Percentiles rank a stretch among this genome's conserved stretches.
These are phyloP conservation scores for Nerophis lumbriciformis DNA, from an alignment of 2,113 vertebrate genomes.

Conservation along the genomic window DNA sequence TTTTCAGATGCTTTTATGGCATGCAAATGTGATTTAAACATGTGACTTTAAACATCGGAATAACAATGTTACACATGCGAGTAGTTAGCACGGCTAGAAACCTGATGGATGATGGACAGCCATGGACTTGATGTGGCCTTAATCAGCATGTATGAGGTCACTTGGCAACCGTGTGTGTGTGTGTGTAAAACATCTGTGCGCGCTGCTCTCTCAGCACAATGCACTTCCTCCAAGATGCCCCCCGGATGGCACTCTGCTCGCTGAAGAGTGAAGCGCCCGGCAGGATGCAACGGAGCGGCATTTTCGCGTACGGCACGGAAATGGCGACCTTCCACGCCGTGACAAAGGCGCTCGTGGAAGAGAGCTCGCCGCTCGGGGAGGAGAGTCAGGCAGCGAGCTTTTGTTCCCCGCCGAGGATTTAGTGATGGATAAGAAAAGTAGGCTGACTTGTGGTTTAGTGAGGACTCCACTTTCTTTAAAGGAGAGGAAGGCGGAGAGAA, in stretches of 20 bases:
- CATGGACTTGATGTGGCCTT: not conserved
- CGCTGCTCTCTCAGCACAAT: conserved; percentile 32
- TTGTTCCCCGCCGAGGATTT: conserved; percentile 29
- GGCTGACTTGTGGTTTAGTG: conserved; percentile 30
- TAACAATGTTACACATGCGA: no score
- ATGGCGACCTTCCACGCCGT: conserved; percentile 19
- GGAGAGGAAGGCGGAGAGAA: conserved; percentile 15
- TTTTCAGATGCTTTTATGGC: no score
- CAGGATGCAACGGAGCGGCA: conserved; percentile 30
- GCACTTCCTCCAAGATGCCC: conserved; percentile 48
- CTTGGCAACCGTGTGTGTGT: not conserved
- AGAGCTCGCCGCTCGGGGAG: conserved; percentile 28
- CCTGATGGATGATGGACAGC: not conserved
- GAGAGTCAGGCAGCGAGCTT: conserved; percentile 44
- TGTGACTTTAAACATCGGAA: no score
- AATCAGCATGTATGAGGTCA: not conserved
- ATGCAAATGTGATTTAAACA: no score
- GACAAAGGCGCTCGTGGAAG: conserved; percentile 39
- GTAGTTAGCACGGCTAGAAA: no score
- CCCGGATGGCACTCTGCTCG: conserved; percentile 61
- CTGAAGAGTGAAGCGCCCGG: conserved; percentile 50
- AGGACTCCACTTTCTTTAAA: conserved; percentile 31
- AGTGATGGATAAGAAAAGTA: conserved; percentile 14
- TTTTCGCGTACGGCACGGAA: conserved; percentile 25
- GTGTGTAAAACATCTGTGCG: conserved; percentile 15